Conservation (phyloP, 2,888 invertebrate species). For the Opisthograptis luteolata region DNA sequence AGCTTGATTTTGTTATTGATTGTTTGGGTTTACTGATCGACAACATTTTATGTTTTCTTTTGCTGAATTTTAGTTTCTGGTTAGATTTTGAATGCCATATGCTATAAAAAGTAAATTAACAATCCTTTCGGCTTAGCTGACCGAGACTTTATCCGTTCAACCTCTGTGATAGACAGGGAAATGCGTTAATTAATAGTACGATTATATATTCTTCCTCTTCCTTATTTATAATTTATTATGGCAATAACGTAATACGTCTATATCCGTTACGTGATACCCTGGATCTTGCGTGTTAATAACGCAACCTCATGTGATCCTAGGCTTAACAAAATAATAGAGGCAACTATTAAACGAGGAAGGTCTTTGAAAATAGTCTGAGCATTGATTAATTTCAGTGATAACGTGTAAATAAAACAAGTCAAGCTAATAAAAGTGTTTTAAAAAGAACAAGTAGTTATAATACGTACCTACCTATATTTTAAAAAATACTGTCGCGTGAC, state of each 20-base stretch:
- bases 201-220: not conserved
- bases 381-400: not conserved
- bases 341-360: conserved; percentile 2
- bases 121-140: no score
- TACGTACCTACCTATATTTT: no score
- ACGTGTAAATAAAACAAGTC: not conserved
- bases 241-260: conserved; percentile 27
- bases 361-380: not conserved
- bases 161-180: not conserved
- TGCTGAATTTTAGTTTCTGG: no score
- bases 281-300: conserved; percentile 32
- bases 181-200: not conserved
- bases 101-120: no score
- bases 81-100: no score
- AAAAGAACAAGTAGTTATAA: no score
- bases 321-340: conserved; percentile 9
- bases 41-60: not conserved
- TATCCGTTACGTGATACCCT: conserved; percentile 25
- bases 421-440: no score
- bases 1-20: conserved; percentile 37
- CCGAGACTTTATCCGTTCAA: not conserved
- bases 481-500: no score
- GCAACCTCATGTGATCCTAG: conserved; percentile 15
- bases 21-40: conserved; percentile 21
- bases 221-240: conserved; percentile 19